Evolutionary conservation across 2,888 invertebrate genomes (phyloP), one percentile per base, ranked within the genome.

Genomic region (Phalera bucephala): DNA sequence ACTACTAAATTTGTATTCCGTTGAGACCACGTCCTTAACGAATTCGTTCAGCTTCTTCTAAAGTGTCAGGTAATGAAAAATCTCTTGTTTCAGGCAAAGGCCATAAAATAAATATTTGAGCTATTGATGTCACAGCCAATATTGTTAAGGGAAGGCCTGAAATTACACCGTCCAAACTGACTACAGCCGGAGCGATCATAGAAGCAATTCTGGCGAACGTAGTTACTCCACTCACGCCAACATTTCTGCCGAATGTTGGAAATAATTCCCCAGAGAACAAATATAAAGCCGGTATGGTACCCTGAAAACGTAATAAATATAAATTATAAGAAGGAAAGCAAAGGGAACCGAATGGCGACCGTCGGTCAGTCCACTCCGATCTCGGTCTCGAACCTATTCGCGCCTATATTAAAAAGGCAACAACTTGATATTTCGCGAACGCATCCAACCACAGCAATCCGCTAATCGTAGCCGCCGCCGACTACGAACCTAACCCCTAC

Each of bases 181-280:
- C 72, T 1, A 89, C 54, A 1, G 66, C 56, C 1, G 90, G 88
- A 0, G 88, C 87, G 2, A 93, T 57, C 91, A 95, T 94, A 0
- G 95, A 95, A n/a, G 95, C 96, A 28, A 95, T 79, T 44, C 95
- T 90, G 1, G 95, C 94, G 57, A 93, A 94, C 80, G 93, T 94
- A 0, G 94, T 93, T 30, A 94, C 93, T 0, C 92, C 90, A 6
- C 95, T 95, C 30, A 96, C 91, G 1, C 95, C 95, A 9, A 93
- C 92, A 64, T 96, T 96, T 10, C 96, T 88, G 2, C 94, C 91
- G 9, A 94, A 90, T 0, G 96, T 96, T 6, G 96, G 96, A 64
- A 93, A 95, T 20, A 95, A 72, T 76, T 96, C 96, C 0, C 95
- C 94, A 6, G 94, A 93, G 68, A 93, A 95, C 10, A 96, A 87